These are phyloP conservation scores for Lepas anatifera DNA, from an alignment of 2,888 invertebrate genomes.

Conservation along the genomic window DNA sequence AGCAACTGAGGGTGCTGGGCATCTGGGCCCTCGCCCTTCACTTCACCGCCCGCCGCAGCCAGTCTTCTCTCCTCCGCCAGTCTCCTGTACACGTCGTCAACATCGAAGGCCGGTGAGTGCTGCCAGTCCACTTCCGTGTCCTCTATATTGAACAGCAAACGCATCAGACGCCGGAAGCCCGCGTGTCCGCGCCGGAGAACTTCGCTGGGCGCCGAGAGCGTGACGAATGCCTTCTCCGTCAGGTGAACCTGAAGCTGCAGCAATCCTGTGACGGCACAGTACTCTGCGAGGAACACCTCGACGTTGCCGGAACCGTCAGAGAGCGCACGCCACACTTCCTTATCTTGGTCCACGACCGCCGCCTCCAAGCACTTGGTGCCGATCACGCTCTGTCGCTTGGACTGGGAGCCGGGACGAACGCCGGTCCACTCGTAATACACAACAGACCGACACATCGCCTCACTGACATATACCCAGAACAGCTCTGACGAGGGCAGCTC, in stretches of 20 bases:
- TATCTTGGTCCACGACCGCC: slow-evolving; percentile 15
- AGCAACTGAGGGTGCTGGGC: slow-evolving; percentile 38
- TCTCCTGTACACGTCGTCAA: slow-evolving; percentile 5
- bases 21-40: slow-evolving; percentile 17
- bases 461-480: slow-evolving; percentile 31
- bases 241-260: background rate
- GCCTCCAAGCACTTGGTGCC: slow-evolving; percentile 19
- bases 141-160: background rate
- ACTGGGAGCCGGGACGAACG: slow-evolving; percentile 25
- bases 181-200: background rate
- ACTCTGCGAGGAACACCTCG: background rate
- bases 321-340: slow-evolving; percentile 22
- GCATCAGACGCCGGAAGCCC: background rate
- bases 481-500: slow-evolving; percentile 78
- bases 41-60: background rate
- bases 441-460: slow-evolving; percentile 27
- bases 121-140: background rate
- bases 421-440: slow-evolving; percentile 30
- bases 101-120: background rate
- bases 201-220: background rate
- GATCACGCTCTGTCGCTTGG: slow-evolving; percentile 25
- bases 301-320: slow-evolving; percentile 4
- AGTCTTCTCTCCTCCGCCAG: too few species aligned
- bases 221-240: background rate
- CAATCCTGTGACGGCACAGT: background rate